phyloP scores from a whole-genome alignment of 2,888 invertebrate genomes.

The Stenichneumon culpator region DNA sequence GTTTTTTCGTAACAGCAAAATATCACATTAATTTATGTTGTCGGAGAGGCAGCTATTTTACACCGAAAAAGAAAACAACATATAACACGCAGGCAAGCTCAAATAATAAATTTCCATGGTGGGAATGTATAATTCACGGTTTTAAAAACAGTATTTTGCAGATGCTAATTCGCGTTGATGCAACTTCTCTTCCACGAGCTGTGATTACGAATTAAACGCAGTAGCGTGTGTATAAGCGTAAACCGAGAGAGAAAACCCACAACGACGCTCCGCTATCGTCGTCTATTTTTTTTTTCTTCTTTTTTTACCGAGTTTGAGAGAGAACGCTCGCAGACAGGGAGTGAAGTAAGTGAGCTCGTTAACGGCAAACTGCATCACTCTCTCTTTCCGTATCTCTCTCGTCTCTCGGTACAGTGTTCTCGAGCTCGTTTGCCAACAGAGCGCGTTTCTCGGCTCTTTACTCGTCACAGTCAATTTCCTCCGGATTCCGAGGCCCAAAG shows the following conservation, averaged over 20 bases:
- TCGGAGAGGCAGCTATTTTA: not conserved
- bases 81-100: not conserved
- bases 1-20: not conserved
- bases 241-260: constrained; percentile 1
- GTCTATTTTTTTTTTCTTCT: not conserved
- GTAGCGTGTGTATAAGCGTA: constrained; percentile 10
- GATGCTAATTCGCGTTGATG: not conserved
- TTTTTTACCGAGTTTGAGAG: constrained; percentile 19
- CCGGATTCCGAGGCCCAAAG: constrained; percentile 51
- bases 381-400: constrained; percentile 4
- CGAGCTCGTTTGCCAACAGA: constrained; percentile 24
- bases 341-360: constrained; percentile 52
- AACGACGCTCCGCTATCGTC: not conserved
- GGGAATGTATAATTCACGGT: not conserved
- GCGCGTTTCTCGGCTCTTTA: constrained; percentile 37
- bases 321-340: constrained; percentile 21
- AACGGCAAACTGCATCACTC: constrained; percentile 35
- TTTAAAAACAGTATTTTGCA: constrained; percentile 9
- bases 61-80: not conserved
- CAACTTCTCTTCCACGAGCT: constrained; percentile 16
- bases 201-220: constrained; percentile 44
- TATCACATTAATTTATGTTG: not conserved
- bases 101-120: not conserved
- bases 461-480: constrained; percentile 66
- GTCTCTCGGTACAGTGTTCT: constrained; percentile 43